Conservation (phyloP, 2,113 vertebrate genomes). For the Zosterops lateralis region DNA sequence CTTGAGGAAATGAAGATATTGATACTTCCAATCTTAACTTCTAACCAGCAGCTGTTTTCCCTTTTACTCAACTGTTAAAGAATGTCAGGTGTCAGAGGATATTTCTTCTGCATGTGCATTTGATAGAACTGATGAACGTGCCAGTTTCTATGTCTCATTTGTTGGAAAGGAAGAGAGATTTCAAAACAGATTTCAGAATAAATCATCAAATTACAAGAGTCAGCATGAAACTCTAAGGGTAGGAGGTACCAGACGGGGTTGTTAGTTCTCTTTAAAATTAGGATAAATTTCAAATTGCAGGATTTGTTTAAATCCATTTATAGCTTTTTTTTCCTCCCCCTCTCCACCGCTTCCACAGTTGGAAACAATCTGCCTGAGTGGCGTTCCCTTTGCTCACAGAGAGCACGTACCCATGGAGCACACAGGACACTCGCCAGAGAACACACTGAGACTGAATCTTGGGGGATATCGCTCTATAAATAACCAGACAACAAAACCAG, state of each 20-base stretch:
- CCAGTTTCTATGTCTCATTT: background rate
- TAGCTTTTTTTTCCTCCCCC: background rate
- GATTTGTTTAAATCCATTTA: background rate
- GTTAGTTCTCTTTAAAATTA: background rate
- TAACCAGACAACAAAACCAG: constrained; percentile 13
- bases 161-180: constrained; percentile 25
- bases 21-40: background rate
- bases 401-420: background rate
- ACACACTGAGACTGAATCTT: background rate
- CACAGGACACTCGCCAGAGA: background rate
- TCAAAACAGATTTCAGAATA: constrained; percentile 45
- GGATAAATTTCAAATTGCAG: background rate
- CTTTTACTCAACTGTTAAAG: background rate
- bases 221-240: background rate
- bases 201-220: constrained; percentile 10
- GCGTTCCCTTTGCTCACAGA: background rate
- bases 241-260: background rate
- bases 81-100: background rate
- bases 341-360: background rate
- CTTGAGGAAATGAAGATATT: background rate
- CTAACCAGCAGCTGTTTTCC: background rate
- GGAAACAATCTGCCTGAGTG: background rate
- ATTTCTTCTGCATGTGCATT: background rate
- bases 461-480: background rate
- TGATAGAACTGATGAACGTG: background rate